Evolutionary conservation across 2,888 invertebrate genomes (phyloP).

Genomic region (Drosophila demipolita): DNA sequence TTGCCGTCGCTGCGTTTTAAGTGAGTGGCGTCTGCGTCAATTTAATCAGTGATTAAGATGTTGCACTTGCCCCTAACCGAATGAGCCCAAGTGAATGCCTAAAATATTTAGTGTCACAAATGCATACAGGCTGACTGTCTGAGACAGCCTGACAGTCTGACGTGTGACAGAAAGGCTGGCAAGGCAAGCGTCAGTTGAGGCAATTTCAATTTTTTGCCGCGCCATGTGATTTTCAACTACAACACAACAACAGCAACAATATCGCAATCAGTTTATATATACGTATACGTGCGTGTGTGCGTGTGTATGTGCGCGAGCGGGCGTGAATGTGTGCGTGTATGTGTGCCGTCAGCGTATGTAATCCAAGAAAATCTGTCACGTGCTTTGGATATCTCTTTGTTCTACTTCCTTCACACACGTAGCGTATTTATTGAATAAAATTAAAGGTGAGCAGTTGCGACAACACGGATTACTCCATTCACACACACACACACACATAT

Average conservation of each 20-base stretch:
- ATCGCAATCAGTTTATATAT: conserved; percentile 18
- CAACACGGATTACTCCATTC: conserved; percentile 44
- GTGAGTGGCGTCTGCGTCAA: conserved; percentile 45
- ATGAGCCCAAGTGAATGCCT: conserved; percentile 53
- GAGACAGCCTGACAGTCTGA: conserved; percentile 14
- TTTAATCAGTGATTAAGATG: conserved; percentile 61
- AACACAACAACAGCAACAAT: conserved; percentile 50
- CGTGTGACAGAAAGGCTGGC: conserved; percentile 13
- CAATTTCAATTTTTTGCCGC: conserved; percentile 57
- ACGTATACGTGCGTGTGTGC: conserved; percentile 11
- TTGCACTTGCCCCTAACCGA: conserved; percentile 50
- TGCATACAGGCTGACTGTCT: conserved; percentile 31
- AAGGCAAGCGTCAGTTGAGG: conserved; percentile 27
- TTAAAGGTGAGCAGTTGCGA: conserved; percentile 62
- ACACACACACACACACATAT: background rate
- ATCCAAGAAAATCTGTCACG: conserved; percentile 77
- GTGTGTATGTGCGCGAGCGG: conserved; percentile 7
- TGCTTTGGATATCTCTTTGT: conserved; percentile 75
- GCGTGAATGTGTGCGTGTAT: conserved; percentile 27
- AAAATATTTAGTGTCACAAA: conserved; percentile 45
- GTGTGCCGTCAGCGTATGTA: conserved; percentile 54
- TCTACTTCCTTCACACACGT: conserved; percentile 40
- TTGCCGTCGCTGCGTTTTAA: conserved; percentile 35
- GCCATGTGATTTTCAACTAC: conserved; percentile 52
- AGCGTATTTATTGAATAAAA: conserved; percentile 69